Evolutionary conservation across 1,140 invertebrate species (phyloP).

Genomic region (Caerostris darwini): DNA sequence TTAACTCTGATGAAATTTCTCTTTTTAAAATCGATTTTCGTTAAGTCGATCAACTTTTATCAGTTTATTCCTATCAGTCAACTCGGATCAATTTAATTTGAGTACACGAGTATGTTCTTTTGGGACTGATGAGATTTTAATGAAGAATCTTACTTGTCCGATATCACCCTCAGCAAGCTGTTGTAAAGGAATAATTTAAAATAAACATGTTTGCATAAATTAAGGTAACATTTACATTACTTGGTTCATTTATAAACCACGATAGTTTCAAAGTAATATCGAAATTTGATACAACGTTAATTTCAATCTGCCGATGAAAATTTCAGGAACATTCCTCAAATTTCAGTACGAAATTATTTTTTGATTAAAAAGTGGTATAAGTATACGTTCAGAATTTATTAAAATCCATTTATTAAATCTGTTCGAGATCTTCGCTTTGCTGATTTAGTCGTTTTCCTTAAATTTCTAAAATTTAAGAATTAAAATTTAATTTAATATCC

Average conservation of each 20-base stretch:
- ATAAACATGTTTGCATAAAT: conserved; percentile 11
- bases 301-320: not conserved
- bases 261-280: not conserved
- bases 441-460: too few species aligned
- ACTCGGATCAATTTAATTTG: not conserved
- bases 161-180: conserved; percentile 4
- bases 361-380: too few species aligned
- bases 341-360: not conserved
- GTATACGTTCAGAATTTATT: too few species aligned
- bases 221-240: not conserved
- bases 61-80: not conserved
- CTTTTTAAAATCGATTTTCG: conserved; percentile 5
- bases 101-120: not conserved
- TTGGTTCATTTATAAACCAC: not conserved
- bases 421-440: too few species aligned
- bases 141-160: conserved; percentile 1
- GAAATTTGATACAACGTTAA: not conserved
- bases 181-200: conserved; percentile 29
- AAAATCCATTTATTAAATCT: too few species aligned
- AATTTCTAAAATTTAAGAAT: too few species aligned
- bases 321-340: not conserved
- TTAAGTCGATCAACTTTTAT: not conserved
- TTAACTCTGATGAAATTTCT: not conserved
- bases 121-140: conserved; percentile 16
- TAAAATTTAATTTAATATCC: too few species aligned